Conservation (phyloP, 2,113 vertebrate species). For the Pseudonaja textilis region DNA sequence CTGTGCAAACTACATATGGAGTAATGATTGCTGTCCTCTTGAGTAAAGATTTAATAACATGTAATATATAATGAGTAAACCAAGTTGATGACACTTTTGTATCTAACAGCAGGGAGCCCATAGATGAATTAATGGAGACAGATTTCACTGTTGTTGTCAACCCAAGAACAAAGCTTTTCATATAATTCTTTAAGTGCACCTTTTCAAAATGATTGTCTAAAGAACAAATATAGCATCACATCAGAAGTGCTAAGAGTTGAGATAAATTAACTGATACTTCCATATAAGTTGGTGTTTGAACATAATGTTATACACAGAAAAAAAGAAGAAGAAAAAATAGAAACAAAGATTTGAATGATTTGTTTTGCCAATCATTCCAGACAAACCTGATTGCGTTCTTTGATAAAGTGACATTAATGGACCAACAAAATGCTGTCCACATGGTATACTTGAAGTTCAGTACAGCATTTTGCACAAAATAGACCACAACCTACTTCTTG, state of each 20-base stretch:
- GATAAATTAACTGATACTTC: background rate
- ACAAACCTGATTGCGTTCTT: background rate
- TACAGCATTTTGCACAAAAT: background rate
- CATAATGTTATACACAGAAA: background rate
- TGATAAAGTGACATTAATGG: background rate
- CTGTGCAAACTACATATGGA: conserved; percentile 27
- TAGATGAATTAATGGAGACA: background rate
- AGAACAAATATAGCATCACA: background rate
- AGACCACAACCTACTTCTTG: background rate
- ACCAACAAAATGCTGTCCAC: background rate
- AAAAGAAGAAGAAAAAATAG: background rate
- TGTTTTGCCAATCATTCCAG: background rate
- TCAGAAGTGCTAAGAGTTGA: background rate
- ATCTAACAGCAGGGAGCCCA: background rate
- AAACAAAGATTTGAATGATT: background rate
- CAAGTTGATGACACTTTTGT: background rate
- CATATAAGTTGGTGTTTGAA: background rate
- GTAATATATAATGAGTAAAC: background rate
- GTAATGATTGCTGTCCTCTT: background rate
- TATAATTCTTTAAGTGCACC: background rate
- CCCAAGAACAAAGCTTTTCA: background rate
- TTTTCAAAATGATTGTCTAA: background rate
- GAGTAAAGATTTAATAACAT: background rate
- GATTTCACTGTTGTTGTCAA: background rate
- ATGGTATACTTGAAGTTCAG: background rate